Evolutionary conservation across 2,113 vertebrate species (phyloP).

Genomic region (Clarias macrocephalus): DNA sequence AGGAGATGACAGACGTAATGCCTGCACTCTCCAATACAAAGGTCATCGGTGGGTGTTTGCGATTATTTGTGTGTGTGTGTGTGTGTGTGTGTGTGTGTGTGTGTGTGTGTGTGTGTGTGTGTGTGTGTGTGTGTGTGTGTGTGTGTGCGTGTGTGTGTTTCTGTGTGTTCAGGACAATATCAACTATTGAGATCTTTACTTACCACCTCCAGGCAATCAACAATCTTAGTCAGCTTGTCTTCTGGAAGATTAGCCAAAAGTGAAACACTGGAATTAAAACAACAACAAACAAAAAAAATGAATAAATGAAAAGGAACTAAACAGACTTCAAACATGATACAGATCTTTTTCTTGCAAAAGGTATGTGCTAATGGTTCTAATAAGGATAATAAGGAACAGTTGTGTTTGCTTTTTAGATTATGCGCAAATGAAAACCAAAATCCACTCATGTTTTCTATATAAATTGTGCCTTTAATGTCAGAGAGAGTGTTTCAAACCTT

Average conservation of each 20-base stretch:
- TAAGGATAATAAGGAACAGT: conserved; percentile 10
- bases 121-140: conserved; percentile 36
- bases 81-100: conserved; percentile 48
- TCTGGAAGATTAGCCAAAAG: conserved; percentile 73
- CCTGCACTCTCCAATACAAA: conserved; percentile 60
- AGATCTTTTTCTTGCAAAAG: conserved; percentile 1
- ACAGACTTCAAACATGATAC: neutral
- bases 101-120: conserved; percentile 49
- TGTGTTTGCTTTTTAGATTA: conserved; percentile 4
- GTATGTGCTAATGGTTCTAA: neutral
- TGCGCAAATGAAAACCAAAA: neutral
- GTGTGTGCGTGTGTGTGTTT: conserved; percentile 51
- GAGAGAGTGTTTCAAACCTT: neutral
- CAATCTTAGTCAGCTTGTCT: conserved; percentile 76
- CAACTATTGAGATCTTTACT: conserved; percentile 59
- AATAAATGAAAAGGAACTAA: neutral
- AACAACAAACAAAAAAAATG: neutral
- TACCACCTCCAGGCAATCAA: conserved; percentile 80
- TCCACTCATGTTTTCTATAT: conserved; percentile 31
- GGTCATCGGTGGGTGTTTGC: conserved; percentile 57
- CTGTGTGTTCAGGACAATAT: conserved; percentile 25
- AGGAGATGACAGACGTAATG: conserved; percentile 63
- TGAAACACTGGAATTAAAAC: conserved; percentile 66
- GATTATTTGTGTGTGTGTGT: conserved; percentile 44
- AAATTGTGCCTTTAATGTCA: conserved; percentile 21